Base-by-base conservation (phyloP, 2,797 vertebrate genomes). In the Arnoldichthys spilopterus region DNA sequence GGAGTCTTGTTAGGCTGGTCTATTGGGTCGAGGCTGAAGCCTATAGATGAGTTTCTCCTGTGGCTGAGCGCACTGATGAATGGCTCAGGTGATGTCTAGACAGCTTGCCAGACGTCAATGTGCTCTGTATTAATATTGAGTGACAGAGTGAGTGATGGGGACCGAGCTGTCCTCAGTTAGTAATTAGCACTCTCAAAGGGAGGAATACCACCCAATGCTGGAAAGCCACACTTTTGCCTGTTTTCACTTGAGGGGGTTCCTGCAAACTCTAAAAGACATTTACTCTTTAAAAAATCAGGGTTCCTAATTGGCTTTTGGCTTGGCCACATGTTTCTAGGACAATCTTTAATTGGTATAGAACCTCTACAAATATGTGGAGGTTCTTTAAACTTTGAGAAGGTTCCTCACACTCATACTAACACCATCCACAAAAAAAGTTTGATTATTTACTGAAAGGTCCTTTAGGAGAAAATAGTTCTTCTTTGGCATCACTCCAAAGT, bases 1-100 rank as follows among this genome's bases (percentile, higher is more conserved):
- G 43, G 78, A 82, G 81, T 62, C 76, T 78, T 76, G 66, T 85
- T 85, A 62, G 56, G 78, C 77, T 74, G 69, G 73, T 80, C 47
- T 69, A 26, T 40, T 7, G 30, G 58, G 68, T 63, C 20, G 4
- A 34, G 51, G 34, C 49, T 32, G 47, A 71, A 78, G 67, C 61
- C 77, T 75, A 66, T 49, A 71, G 78, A 81, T 28, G 43, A 20
- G 56, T n/a, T 62, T 75, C 64, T 77, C 64, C 74, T 51, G 64
- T 70, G 61, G 43, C 72, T 71, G 54, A 9, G 24, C 2, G 47
- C 69, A 76, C 68, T 83, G 81, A 83, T 83, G 69, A 85, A 83
- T 85, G 76, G 75, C 81, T 83, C 74, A 82, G 82, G 77, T 77
- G 53, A 76, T 64, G 75, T 84, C 81, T 80, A 82, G 83, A 88